Evolutionary conservation across 2,797 vertebrate species (phyloP), one percentile per base, ranked within the genome.

Genomic region (Cyprinodon diabolis): DNA sequence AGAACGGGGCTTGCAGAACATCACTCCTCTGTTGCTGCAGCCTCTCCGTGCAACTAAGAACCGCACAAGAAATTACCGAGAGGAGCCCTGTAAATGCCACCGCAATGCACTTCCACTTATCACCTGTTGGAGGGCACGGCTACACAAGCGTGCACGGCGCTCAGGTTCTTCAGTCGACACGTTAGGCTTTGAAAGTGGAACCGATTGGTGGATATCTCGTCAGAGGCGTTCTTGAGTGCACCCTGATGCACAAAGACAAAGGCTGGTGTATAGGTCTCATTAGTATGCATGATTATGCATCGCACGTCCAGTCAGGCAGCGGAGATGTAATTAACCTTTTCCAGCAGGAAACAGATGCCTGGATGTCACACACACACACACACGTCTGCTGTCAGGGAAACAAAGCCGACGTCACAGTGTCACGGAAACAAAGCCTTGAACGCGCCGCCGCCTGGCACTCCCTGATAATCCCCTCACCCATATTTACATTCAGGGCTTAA

Each of bases 301-400:
- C 83, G 91, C 92, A 89, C 88, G 90, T 94, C 91, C 85, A 91
- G 90, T 80, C 91, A 93, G 91, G 86, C 88, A 85, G 90, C 73
- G 86, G 90, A 92, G 91, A 93, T 89, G 91, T 94, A 95, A 95
- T 95, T 94, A 95, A 95, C 93, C 94, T 95, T 94, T 95, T 94
- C 92, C 92, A 93, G 89, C 90, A 92, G 94, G 93, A 95, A 94
- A 94, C 91, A 92, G 91, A 92, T 91, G 91, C 90, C 90, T 90
- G 90, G 86, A 83, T 87, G 89, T 89, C 88, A 86, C 86, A 75
- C 72, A 71, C 17, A 63, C 62, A 80, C 85, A 79, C 87, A 85
- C 86, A 86, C 80, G 77, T 86, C 84, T 79, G 90, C 90, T 93
- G 91, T 94, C 92, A 90, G 86, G 78, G 91, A 93, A 91, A 94